A percentile compares a stretch with the other conserved stretches of the same genome.
Conservation (phyloP, 2,888 invertebrate species). For the Acleris holmiana region DNA sequence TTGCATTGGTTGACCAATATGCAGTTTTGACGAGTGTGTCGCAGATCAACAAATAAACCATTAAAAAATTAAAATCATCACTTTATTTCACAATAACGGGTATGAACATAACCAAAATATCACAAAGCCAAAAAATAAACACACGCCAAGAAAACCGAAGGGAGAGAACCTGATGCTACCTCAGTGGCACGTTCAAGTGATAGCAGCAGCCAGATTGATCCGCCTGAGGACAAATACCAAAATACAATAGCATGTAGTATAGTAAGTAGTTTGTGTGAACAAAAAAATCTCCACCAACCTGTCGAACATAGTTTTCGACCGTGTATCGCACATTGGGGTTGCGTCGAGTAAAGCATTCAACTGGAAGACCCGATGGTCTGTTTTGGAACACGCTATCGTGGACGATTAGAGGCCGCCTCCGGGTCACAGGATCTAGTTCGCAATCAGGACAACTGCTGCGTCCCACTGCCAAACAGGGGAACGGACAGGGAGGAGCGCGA, state of each 20-base stretch:
- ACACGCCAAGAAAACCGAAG: neutral
- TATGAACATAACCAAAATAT: neutral
- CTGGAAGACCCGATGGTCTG: constrained; percentile 63
- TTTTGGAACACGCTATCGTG: constrained; percentile 79
- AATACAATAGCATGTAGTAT: neutral
- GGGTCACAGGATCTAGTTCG: constrained; percentile 81
- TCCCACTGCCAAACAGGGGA: constrained; percentile 77
- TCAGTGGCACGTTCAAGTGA: constrained; percentile 59
- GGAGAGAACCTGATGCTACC: constrained; percentile 42
- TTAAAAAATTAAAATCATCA: neutral
- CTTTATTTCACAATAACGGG: neutral
- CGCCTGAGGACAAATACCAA: constrained; percentile 50
- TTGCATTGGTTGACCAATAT: no score
- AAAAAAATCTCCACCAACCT: constrained; percentile 49
- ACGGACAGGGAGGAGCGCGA: constrained; percentile 69
- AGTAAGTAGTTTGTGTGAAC: neutral
- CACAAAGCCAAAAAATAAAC: neutral
- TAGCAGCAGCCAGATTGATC: constrained; percentile 35
- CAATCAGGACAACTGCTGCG: constrained; percentile 74
- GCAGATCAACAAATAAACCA: constrained; percentile 5
- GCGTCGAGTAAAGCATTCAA: constrained; percentile 54
- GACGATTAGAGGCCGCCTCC: constrained; percentile 83
- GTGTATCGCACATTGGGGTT: constrained; percentile 66
- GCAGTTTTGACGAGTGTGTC: no score
- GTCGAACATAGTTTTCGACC: constrained; percentile 62